Base-by-base conservation (phyloP, 1,140 invertebrate genomes). In the Phocides pigmalion region DNA sequence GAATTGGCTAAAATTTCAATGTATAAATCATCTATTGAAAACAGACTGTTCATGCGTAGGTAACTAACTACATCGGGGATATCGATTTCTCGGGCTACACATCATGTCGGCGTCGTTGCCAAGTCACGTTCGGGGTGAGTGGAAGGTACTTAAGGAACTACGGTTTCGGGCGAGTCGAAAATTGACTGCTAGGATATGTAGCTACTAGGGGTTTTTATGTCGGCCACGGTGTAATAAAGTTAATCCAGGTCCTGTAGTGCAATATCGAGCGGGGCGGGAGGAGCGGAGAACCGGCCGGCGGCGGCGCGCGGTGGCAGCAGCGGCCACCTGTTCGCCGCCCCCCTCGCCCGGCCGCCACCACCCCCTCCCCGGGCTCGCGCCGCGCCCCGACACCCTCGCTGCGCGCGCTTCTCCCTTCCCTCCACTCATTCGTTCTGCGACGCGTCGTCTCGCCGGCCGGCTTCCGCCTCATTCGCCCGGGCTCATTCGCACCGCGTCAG, bases 401-500 rank as follows among this genome's bases (percentile, higher is more conserved):
- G 79, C 81, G 80, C 79, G 78, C 81, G 85, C 79, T 70, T 62
- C 28, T 32, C 81, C 78, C 78, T 83, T 84, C 82, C 79, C 79
- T 74, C 78, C 77, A 74, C 76, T 84, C 87, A 88, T 84, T 88
- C 87, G 87, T 83, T 79, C 75, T 79, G 79, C 84, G 85, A 85
- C 87, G 84, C 82, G 83, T 85, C 28, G 28, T 32, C 28, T 32
- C 28, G 28, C 28, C 28, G 28, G 28, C 28, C 28, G 28, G 28
- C 28, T 32, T 32, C 28, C 28, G 28, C 28, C 28, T 32, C 28
- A 32, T 32, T 32, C 28, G 28, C 28, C 28, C 28, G 28, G 28
- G 28, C 28, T 32, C 28, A 32, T 32, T 32, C 28, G 28, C 70
- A 76, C 72, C 82, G 82, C 72, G 81, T 76, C 76, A 76, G 79